phyloP scores from a whole-genome alignment of 2,888 invertebrate genomes.

The Papilio protenor region DNA sequence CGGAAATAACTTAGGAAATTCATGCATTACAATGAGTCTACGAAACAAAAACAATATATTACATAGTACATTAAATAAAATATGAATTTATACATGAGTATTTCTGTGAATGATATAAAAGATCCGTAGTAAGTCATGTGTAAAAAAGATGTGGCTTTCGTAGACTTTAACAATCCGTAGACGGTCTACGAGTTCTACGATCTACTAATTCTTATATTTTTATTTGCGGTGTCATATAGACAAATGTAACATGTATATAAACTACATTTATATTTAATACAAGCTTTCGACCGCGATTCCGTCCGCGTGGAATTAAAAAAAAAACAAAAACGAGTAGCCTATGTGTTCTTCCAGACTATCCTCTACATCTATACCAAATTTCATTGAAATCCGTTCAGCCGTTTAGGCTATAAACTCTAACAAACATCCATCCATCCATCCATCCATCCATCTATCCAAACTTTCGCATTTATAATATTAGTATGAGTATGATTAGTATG shows the following conservation, averaged over 20 bases:
- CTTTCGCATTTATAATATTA: too few species aligned
- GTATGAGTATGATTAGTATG: too few species aligned
- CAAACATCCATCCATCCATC: too few species aligned
- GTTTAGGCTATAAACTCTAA: too few species aligned
- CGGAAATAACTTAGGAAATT: slow-evolving; percentile 30
- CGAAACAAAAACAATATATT: background rate
- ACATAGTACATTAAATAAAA: background rate
- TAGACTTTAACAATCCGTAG: slow-evolving; percentile 13
- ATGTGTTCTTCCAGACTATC: too few species aligned
- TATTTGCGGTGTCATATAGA: background rate
- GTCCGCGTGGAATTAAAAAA: too few species aligned
- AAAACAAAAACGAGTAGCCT: too few species aligned
- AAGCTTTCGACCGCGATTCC: too few species aligned
- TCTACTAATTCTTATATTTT: background rate
- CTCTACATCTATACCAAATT: too few species aligned
- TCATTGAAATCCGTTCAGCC: too few species aligned
- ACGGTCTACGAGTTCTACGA: slow-evolving; percentile 14
- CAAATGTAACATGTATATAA: background rate
- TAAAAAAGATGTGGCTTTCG: slow-evolving; percentile 10
- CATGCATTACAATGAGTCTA: slow-evolving; percentile 29
- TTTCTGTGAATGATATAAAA: background rate
- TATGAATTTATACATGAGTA: slow-evolving; percentile 9
- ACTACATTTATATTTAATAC: background rate
- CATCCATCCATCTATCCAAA: too few species aligned
- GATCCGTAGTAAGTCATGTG: slow-evolving; percentile 5